Base-by-base conservation (phyloP, 2,113 vertebrate species). In the Ciconia stormi region DNA sequence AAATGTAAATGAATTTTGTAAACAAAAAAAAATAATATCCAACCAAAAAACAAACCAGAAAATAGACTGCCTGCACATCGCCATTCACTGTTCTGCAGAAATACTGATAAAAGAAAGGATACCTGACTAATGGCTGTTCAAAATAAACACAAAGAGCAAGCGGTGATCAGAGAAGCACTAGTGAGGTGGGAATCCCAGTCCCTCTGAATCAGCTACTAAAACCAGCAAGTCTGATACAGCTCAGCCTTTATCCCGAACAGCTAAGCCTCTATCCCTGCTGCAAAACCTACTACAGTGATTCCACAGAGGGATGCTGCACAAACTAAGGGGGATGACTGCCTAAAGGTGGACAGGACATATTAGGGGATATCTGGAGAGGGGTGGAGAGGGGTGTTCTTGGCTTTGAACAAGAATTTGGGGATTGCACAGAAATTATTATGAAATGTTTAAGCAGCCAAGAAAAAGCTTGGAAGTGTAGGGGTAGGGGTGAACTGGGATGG, bases 1-100 rank as follows among this genome's bases (percentile, higher is more conserved):
- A 69, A 73, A 87, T 16, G 8, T 32, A 46, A 61, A 40, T 13
- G 7, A 80, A 55, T 65, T 69, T 16, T 47, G 7, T 16, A 53
- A 40, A 50, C 38, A 20, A 16, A 30, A 17, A n/a, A 20, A 3
- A 58, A n/a, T n/a, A n/a, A n/a, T n/a, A n/a, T n/a, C 22, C 6
- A 32, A 12, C 2, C 9, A 4, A 10, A n/a, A 20, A 3, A n/a
- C 22, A 6, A 32, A 12, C 3, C 9, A 4, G 5, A 29, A 80
- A 52, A 29, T 8, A 67, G 25, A 29, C 8, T 58, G 15, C 23
- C 29, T 4, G 1, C 20, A n/a, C 3, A 70, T 27, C 1, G 0
- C 23, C 47, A 3, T 16, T 82, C 34, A 16, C 23, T 38, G 22
- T 47, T 66, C 50, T 70, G 65, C 14, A 53, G 66, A 58, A 73